Evolutionary conservation across 2,113 vertebrate species (phyloP).

Genomic region (Cochlearius cochlearius): DNA sequence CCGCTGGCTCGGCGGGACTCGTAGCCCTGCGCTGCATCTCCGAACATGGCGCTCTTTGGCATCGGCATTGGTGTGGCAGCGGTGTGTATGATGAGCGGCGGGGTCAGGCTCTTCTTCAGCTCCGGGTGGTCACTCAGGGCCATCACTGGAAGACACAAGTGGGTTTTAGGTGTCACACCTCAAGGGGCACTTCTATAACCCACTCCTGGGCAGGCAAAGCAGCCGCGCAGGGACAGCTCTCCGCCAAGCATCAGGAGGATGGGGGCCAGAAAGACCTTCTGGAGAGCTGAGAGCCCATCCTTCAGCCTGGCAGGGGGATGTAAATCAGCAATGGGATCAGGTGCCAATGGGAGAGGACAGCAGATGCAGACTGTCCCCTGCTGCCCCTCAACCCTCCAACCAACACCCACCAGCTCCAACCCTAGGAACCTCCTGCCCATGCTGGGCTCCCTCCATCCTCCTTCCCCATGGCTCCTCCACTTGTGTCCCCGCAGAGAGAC

Average conservation of each 20-base stretch:
- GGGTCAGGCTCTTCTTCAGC: conserved; percentile 88
- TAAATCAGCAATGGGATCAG: neutral
- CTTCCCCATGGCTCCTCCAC: neutral
- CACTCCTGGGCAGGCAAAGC: neutral
- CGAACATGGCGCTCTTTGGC: conserved; percentile 83
- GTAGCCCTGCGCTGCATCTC: conserved; percentile 68
- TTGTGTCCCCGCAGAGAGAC: neutral
- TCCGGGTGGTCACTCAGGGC: conserved; percentile 88
- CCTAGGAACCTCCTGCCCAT: neutral
- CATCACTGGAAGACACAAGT: conserved; percentile 72
- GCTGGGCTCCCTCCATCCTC: neutral
- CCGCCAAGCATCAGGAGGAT: neutral
- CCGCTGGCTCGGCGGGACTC: conserved; percentile 84
- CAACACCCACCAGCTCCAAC: neutral
- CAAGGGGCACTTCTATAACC: neutral
- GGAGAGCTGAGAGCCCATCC: neutral
- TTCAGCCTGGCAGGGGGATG: neutral
- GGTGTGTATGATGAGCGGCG: conserved; percentile 94
- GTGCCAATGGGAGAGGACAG: neutral
- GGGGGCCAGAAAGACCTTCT: neutral
- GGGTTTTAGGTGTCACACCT: neutral
- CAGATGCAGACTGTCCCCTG: neutral
- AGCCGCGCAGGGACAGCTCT: rapidly evolving
- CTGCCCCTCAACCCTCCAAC: neutral
- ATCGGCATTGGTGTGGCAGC: conserved; percentile 95